Percentiles rank a stretch among this genome's conserved stretches.
phyloP scores from a whole-genome alignment of 2,113 vertebrate species.

The Malurus elegans region DNA sequence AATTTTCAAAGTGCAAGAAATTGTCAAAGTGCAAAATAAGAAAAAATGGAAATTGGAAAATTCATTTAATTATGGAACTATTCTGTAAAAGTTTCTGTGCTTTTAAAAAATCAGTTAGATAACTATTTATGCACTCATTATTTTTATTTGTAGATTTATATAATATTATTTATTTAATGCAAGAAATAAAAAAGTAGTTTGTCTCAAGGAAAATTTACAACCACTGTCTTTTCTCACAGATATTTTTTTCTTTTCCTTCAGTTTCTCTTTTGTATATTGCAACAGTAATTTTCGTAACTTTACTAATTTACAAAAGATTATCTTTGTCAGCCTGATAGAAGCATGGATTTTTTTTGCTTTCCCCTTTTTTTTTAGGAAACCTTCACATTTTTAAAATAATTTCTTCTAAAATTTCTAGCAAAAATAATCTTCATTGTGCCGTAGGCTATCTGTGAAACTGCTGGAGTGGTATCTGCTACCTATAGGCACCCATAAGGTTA shows the following conservation, averaged over 20 bases:
- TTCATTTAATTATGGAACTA: fast-evolving
- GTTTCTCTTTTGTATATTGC: not conserved
- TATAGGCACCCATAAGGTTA: not conserved
- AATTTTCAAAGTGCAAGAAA: not conserved
- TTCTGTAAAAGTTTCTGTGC: not conserved
- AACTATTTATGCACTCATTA: not conserved
- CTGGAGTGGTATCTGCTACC: not conserved
- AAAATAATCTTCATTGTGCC: not conserved
- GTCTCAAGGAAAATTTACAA: not conserved
- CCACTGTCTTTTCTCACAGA: not conserved
- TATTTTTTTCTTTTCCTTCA: not conserved
- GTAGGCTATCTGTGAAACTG: not conserved
- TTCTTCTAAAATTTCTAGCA: not conserved
- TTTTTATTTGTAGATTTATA: not conserved
- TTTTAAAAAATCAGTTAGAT: not conserved
- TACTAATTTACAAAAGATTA: not conserved
- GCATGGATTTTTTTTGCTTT: not conserved
- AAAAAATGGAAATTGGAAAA: not conserved
- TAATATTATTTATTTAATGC: not conserved
- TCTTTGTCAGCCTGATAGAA: not conserved
- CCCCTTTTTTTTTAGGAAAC: not conserved
- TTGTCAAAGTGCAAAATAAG: not conserved
- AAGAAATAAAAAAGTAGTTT: not conserved
- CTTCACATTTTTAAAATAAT: not conserved
- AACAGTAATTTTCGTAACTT: not conserved